These are phyloP conservation scores for Geotrupes spiniger DNA, from an alignment of 2,888 invertebrate species.

Conservation along the genomic window DNA sequence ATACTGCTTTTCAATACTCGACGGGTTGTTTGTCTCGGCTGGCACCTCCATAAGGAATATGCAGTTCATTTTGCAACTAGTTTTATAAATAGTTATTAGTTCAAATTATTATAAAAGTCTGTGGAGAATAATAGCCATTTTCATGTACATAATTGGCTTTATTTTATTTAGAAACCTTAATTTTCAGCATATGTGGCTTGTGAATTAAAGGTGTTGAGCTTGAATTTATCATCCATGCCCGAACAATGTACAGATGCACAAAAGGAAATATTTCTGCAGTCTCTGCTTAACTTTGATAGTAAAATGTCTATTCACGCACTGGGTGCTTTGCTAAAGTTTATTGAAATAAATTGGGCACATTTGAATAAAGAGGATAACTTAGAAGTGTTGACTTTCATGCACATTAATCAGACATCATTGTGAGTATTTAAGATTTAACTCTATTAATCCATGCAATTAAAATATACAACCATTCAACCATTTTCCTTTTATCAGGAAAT, in stretches of 20 bases:
- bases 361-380: constrained; percentile 38
- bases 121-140: too few relatives aligned
- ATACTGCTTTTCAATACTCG: too few relatives aligned
- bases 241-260: constrained; percentile 54
- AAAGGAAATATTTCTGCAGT: constrained; percentile 58
- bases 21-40: too few relatives aligned
- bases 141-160: too few relatives aligned
- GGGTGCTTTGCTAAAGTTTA: constrained; percentile 68
- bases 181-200: constrained; percentile 57
- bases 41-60: too few relatives aligned
- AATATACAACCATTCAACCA: not conserved
- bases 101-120: too few relatives aligned
- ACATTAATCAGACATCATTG: constrained; percentile 61
- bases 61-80: too few relatives aligned
- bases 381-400: constrained; percentile 55
- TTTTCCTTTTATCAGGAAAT: not conserved
- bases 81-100: too few relatives aligned
- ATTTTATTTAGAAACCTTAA: not conserved
- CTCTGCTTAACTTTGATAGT: constrained; percentile 62
- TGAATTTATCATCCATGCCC: constrained; percentile 54
- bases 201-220: constrained; percentile 54
- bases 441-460: not conserved
- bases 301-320: constrained; percentile 65
- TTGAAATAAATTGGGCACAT: constrained; percentile 63
- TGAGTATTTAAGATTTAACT: constrained; percentile 46